Evolutionary conservation across 1,140 invertebrate genomes (phyloP).

Genomic region (Ceratina calcarata): DNA sequence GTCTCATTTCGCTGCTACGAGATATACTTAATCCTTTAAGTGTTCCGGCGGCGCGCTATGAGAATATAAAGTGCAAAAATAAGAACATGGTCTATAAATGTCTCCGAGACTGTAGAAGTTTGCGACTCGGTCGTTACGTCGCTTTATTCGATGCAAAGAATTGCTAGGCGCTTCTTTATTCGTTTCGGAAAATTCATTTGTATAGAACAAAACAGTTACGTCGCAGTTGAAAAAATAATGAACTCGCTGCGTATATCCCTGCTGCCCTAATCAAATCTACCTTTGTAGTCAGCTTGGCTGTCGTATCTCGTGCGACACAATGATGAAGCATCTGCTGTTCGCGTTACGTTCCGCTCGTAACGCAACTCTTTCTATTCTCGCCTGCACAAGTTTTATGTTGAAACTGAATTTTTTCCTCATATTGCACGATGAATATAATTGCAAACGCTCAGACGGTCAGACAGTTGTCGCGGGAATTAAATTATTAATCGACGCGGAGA

Average conservation of each 20-base stretch:
- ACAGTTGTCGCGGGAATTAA: slow-evolving; percentile 42
- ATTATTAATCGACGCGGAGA: slow-evolving; percentile 44
- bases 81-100: neutral
- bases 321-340: slow-evolving; percentile 35
- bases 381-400: slow-evolving; percentile 16
- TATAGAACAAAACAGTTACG: too few relatives aligned
- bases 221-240: neutral
- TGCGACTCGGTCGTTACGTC: neutral
- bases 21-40: slow-evolving; percentile 4
- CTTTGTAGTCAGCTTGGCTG: slow-evolving; percentile 39
- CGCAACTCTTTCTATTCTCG: neutral
- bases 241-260: slow-evolving; percentile 2
- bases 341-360: slow-evolving; percentile 30
- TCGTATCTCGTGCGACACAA: slow-evolving; percentile 9
- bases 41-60: neutral
- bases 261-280: slow-evolving; percentile 53
- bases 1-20: neutral
- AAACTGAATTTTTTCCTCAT: slow-evolving; percentile 38
- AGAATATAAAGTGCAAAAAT: neutral
- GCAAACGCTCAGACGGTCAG: too few relatives aligned
- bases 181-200: neutral
- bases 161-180: neutral
- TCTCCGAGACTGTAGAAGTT: neutral
- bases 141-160: neutral
- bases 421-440: too few relatives aligned